These are phyloP conservation scores for Coccyzus lansbergi DNA, from an alignment of 2,797 vertebrate genomes.

Conservation along the genomic window DNA sequence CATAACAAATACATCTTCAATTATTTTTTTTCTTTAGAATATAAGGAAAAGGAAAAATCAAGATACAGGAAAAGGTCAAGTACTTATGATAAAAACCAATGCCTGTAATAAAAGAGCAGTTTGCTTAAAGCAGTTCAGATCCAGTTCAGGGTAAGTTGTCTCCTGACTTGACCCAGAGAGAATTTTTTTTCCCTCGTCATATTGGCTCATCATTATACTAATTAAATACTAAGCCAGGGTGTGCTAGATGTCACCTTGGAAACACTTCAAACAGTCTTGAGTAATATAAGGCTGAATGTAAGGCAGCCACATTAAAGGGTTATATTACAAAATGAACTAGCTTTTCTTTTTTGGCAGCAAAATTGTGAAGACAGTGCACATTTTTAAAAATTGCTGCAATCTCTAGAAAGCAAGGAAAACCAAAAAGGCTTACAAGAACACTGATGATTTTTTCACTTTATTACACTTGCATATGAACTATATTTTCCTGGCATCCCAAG, in stretches of 20 bases:
- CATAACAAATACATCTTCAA: neutral
- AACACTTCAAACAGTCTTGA: slow-evolving; percentile 51
- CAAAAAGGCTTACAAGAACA: slow-evolving; percentile 16
- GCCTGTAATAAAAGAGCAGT: neutral
- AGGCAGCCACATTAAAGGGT: slow-evolving; percentile 2
- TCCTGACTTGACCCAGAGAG: neutral
- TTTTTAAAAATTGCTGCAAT: slow-evolving; percentile 54
- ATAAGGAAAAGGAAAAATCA: neutral
- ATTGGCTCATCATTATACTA: slow-evolving; percentile 58
- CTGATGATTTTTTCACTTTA: slow-evolving; percentile 43
- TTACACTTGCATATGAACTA: slow-evolving; percentile 31
- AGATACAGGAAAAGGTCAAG: neutral
- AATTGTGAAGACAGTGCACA: slow-evolving; percentile 31
- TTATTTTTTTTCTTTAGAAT: neutral
- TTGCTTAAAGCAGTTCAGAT: slow-evolving; percentile 22
- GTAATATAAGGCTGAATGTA: slow-evolving; percentile 43
- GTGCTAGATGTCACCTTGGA: slow-evolving; percentile 60
- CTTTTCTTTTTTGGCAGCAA: slow-evolving; percentile 58
- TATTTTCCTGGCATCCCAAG: slow-evolving; percentile 44
- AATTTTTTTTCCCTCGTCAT: slow-evolving; percentile 36
- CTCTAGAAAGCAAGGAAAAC: slow-evolving; percentile 20
- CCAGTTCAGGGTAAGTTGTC: slow-evolving; percentile 17
- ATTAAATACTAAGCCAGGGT: slow-evolving; percentile 65
- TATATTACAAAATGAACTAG: slow-evolving; percentile 32
- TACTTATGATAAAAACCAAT: neutral